A percentile compares a stretch with the other conserved stretches of the same genome.
Conservation (phyloP, 2,888 invertebrate genomes). For the Netelia melanura region DNA sequence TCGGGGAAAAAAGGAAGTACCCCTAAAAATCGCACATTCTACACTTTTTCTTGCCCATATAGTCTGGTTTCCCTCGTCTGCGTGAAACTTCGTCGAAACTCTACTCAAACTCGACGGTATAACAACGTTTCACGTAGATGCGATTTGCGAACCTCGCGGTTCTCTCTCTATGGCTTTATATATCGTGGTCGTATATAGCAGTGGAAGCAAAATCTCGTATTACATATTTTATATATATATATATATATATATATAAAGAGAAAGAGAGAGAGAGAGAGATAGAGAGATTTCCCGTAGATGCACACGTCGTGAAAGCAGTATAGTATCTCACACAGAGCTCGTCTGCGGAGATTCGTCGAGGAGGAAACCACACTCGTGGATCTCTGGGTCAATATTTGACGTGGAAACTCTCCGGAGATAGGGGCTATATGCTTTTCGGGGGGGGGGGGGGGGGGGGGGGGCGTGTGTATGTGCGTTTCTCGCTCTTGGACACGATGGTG, state of each 20-base stretch:
- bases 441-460: slow-evolving; percentile 8
- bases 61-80: slow-evolving; percentile 21
- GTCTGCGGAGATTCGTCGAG: slow-evolving; percentile 57
- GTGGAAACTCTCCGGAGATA: slow-evolving; percentile 60
- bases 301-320: slow-evolving; percentile 30
- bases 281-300: background rate
- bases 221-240: slow-evolving; percentile 7
- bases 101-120: slow-evolving; percentile 48
- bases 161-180: background rate
- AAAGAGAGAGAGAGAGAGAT: too few species aligned
- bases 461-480: slow-evolving; percentile 19
- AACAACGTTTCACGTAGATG: slow-evolving; percentile 58
- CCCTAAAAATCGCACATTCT: slow-evolving; percentile 27
- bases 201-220: slow-evolving; percentile 46
- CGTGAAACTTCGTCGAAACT: slow-evolving; percentile 35
- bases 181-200: background rate
- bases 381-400: slow-evolving; percentile 67
- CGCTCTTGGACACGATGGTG: slow-evolving; percentile 37
- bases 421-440: slow-evolving; percentile 30
- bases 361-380: slow-evolving; percentile 63
- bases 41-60: slow-evolving; percentile 27
- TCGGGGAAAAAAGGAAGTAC: background rate
- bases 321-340: slow-evolving; percentile 37
- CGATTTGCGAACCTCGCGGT: slow-evolving; percentile 44
- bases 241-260: slow-evolving; percentile 2